Evolutionary conservation across 2,888 invertebrate genomes (phyloP), one percentile per base, ranked within the genome.

Genomic region (Tinea semifulvella): DNA sequence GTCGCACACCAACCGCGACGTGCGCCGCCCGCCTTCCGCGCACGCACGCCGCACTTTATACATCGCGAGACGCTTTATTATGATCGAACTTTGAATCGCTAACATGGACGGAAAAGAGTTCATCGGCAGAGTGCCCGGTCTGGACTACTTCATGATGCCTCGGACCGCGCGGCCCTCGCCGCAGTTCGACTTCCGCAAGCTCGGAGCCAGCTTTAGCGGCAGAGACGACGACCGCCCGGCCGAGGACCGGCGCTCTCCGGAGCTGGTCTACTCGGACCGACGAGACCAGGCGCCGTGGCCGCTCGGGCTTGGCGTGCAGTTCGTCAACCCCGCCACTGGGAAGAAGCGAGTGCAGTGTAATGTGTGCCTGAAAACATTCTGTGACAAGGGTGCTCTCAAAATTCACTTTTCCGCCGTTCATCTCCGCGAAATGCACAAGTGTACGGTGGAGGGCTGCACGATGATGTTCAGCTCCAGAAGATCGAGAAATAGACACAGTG

Each of bases 341-440:
- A 98, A 98, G 83, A 96, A 96, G 65, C 86, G 98, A 57, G 97
- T 98, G 49, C 94, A 96, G 82, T 98, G 98, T 80, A 94, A 95
- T 66, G 95, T 96, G 49, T 98, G 98, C 73, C 84, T 96, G 52
- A 98, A 98, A 75, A 97, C 97, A 47, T 98, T 98, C 79, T 98
- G 98, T 85, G 98, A 98, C 80, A 98, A 98, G 79, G 98, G 98
- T 51, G 98, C 98, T 35, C 83, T 98, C 45, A 98, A 98, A 83
- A 98, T 98, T 45, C 98, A 98, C 70, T 98, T 97, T 72, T 96
- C 96, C 48, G 98, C 98, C 14, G 98, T 98, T 49, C 98, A 98
- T 68, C 79, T 98, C 56, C 89, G 96, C 44, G 98, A 98, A 81
- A 98, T 98, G 98, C 98, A 98, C 82, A 95, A 94, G 80, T 98